phyloP scores from a whole-genome alignment of 2,888 invertebrate genomes.

The Thumatha senex region DNA sequence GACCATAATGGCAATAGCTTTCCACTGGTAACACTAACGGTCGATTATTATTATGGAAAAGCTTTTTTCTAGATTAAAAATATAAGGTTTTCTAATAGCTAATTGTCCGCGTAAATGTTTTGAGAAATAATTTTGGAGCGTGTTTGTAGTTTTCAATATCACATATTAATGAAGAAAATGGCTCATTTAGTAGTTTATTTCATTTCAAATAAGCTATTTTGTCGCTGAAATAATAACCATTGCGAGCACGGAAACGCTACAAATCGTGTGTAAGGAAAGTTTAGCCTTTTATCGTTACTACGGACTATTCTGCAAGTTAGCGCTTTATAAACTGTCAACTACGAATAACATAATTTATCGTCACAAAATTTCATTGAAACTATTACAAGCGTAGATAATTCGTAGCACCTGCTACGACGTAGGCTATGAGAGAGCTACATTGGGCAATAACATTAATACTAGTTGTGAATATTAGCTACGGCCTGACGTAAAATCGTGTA shows the following conservation, averaged over 20 bases:
- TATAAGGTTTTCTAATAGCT: constrained; percentile 14
- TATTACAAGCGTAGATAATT: constrained; percentile 40
- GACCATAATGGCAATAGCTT: constrained; percentile 35
- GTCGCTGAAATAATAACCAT: constrained; percentile 7
- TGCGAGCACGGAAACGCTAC: constrained; percentile 6
- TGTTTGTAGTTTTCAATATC: constrained; percentile 6
- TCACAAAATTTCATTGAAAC: constrained; percentile 50
- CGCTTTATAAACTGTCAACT: constrained; percentile 21
- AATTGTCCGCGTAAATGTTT: constrained; percentile 36
- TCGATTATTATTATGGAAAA: constrained; percentile 21
- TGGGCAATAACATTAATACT: constrained; percentile 33
- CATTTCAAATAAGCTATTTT: constrained; percentile 5
- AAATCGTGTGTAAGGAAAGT: constrained; percentile 10
- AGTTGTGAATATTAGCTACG: constrained; percentile 28
- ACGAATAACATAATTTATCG: constrained; percentile 19
- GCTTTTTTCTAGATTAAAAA: constrained; percentile 35
- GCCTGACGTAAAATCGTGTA: constrained; percentile 19
- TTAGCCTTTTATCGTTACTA: constrained; percentile 13
- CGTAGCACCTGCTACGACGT: constrained; percentile 55
- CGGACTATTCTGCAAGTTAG: constrained; percentile 15
- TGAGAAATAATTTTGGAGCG: constrained; percentile 13
- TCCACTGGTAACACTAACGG: constrained; percentile 26
- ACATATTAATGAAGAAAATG: background rate
- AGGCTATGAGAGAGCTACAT: constrained; percentile 41
- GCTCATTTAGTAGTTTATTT: background rate